Conservation (phyloP, 1,140 invertebrate species). For the Bombus cullumanus region DNA sequence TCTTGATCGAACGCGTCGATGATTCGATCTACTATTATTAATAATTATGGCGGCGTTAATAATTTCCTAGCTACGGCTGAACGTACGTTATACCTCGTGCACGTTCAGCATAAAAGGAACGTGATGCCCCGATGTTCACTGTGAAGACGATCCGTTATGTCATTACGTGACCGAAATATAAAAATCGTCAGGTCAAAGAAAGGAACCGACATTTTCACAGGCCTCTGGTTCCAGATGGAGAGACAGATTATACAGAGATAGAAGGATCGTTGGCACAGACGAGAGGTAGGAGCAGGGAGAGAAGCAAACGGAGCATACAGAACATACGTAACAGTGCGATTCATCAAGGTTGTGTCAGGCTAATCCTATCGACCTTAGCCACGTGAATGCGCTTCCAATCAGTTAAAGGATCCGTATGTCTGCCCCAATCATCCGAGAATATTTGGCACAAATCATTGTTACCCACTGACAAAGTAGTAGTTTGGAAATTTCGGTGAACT, state of each 20-base stretch:
- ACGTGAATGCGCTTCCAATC: slow-evolving; percentile 50
- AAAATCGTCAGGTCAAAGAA: slow-evolving; percentile 50
- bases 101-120: slow-evolving; percentile 13
- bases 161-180: slow-evolving; percentile 61
- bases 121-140: slow-evolving; percentile 15
- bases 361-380: slow-evolving; percentile 39
- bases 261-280: background rate
- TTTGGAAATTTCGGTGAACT: slow-evolving; percentile 27
- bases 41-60: background rate
- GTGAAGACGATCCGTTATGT: slow-evolving; percentile 49
- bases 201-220: slow-evolving; percentile 23
- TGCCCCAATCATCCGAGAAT: slow-evolving; percentile 26
- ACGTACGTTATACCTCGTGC: background rate
- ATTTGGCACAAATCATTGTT: slow-evolving; percentile 40
- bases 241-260: slow-evolving; percentile 19
- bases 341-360: slow-evolving; percentile 43
- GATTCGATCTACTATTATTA: background rate
- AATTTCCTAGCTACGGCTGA: background rate
- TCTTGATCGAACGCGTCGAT: background rate
- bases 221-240: slow-evolving; percentile 4
- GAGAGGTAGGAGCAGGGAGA: too few relatives aligned
- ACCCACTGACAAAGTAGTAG: slow-evolving; percentile 34
- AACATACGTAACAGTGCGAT: slow-evolving; percentile 39
- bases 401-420: slow-evolving; percentile 40
- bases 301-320: slow-evolving; percentile 36